phyloP scores from a whole-genome alignment of 2,797 vertebrate genomes.

The Onychomys leucogaster region DNA sequence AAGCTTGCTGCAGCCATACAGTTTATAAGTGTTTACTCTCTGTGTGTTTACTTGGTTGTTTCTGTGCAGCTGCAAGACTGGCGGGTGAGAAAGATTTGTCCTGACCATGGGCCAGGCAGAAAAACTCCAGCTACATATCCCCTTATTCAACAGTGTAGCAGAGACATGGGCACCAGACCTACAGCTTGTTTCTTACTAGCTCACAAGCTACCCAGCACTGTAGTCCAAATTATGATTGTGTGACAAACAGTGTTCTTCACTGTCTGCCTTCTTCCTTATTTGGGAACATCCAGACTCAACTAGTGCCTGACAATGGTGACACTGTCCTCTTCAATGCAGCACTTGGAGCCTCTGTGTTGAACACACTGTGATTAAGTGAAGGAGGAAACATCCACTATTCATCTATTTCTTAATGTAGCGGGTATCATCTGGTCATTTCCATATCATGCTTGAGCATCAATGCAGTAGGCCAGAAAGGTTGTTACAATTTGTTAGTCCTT shows the following conservation, averaged over 20 bases:
- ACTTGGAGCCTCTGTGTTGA: background rate
- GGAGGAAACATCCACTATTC: conserved; percentile 8
- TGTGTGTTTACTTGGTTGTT: too few relatives aligned
- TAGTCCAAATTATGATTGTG: conserved; percentile 1
- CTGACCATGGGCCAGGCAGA: too few relatives aligned
- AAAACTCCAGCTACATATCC: too few relatives aligned
- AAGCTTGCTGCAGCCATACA: too few relatives aligned
- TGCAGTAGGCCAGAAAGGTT: conserved; percentile 22
- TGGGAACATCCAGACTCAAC: conserved; percentile 35
- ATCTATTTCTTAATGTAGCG: conserved; percentile 37
- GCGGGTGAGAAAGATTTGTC: too few relatives aligned
- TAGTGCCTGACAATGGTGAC: background rate
- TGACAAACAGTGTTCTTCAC: conserved; percentile 38
- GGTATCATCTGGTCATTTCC: conserved; percentile 22
- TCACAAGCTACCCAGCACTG: background rate
- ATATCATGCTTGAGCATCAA: conserved; percentile 46
- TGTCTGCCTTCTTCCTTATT: conserved; percentile 2
- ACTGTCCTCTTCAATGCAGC: background rate
- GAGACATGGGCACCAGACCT: background rate
- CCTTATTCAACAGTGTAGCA: background rate
- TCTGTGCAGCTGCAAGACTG: too few relatives aligned
- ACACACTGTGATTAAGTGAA: conserved; percentile 55
- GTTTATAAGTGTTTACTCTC: too few relatives aligned
- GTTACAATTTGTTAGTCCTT: conserved; percentile 21
- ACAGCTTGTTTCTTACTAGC: background rate